phyloP scores from a whole-genome alignment of 2,797 vertebrate genomes.

The Podarcis lilfordi region DNA sequence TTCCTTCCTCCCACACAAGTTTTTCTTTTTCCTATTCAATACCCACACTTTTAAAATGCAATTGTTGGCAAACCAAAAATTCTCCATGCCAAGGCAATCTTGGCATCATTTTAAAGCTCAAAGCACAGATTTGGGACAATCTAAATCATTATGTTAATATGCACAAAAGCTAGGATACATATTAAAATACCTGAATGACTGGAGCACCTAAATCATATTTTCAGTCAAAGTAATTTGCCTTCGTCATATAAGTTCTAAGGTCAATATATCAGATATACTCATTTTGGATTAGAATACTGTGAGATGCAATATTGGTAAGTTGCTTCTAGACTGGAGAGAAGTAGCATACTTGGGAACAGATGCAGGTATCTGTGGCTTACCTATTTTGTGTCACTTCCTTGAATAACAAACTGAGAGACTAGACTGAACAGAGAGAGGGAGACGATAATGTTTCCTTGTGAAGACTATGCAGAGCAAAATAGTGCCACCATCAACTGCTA shows the following conservation, averaged over 20 bases:
- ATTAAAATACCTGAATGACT: neutral
- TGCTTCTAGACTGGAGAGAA: neutral
- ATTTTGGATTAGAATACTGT: neutral
- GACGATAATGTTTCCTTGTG: neutral
- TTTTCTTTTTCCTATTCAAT: neutral
- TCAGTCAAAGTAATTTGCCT: neutral
- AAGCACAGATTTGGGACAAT: neutral
- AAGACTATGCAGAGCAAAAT: too few species aligned
- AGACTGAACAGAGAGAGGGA: neutral
- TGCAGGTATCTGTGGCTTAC: neutral
- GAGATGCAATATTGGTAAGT: neutral
- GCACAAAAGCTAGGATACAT: neutral
- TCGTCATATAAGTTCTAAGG: neutral
- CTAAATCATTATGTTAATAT: neutral
- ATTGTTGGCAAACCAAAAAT: neutral
- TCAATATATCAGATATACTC: neutral
- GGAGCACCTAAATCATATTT: neutral
- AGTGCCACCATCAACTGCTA: too few species aligned
- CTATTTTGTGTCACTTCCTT: neutral
- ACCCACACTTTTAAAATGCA: conserved; percentile 21
- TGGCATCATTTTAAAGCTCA: conserved; percentile 5
- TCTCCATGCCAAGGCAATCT: conserved; percentile 1
- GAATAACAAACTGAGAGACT: neutral
- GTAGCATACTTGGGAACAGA: neutral
- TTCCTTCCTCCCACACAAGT: neutral